Base-by-base conservation (phyloP, 2,888 invertebrate genomes). In the Sturmia bella region DNA sequence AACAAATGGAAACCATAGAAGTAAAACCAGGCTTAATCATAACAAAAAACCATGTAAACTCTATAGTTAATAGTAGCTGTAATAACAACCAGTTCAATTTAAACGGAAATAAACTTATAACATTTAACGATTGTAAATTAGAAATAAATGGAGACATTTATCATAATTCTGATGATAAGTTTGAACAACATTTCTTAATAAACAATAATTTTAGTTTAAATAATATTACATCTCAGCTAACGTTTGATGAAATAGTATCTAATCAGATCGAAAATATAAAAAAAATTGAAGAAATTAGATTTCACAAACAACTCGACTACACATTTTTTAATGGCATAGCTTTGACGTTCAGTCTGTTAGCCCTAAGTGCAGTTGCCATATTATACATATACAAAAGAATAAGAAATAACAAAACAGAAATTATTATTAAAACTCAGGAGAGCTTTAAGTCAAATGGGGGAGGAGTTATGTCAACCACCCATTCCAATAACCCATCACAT, bases 11-110 rank as follows among this genome's bases (percentile, higher is more conserved):
- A 59, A 59, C n/a, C n/a, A n/a, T n/a, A n/a, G n/a, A n/a, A n/a
- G n/a, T n/a, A n/a, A n/a, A n/a, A n/a, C n/a, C n/a, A 59, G 41
- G 59, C 41, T 59, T 59, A 59, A 59, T 59, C 41, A 59, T 59
- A 5, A 59, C 41, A 41, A 19, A 43, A 57, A 57, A 57, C 11
- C 57, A 57, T 39, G 39, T 57, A 57, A 57, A 57, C 37, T 57
- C 39, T 3, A 43, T 59, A 21, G 59, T 21, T 41, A 59, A 59
- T 41, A 59, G 59, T 21, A 59, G 41, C 41, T 59, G 59, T 57
- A 57, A 57, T 39, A 57, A 57, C 19, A 57, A 39, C 37, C 17
- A 57, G 39, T 39, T 57, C 12, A 39, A 57, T 57, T 13, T 66
- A 37, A 66, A 37, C 9, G 52, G 39, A 52, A 66, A 66, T 52